A percentile compares a stretch with the other conserved stretches of the same genome.
These are phyloP conservation scores for Cuniculus paca DNA, from an alignment of 2,797 vertebrate species.

Conservation along the genomic window DNA sequence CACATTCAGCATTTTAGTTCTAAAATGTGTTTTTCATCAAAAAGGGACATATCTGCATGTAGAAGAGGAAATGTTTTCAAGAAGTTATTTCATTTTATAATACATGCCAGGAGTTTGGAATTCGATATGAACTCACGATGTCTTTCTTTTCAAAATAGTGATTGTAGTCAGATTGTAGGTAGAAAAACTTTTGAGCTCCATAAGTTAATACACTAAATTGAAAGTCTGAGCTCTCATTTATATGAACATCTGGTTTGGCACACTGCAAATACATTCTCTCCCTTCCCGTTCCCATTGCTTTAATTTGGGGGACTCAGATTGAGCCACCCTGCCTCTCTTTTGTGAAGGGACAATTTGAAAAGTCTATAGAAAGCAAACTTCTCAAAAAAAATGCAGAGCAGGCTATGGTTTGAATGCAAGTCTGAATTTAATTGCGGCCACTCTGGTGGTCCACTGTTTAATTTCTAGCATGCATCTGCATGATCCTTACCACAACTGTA, in stretches of 20 bases:
- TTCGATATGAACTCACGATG: not conserved
- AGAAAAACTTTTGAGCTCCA: slow-evolving; percentile 27
- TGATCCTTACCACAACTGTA: slow-evolving; percentile 71
- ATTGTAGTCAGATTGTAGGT: slow-evolving; percentile 15
- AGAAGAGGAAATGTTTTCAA: slow-evolving; percentile 21
- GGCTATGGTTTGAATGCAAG: slow-evolving; percentile 85
- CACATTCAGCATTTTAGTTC: slow-evolving; percentile 70
- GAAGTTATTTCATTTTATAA: not conserved
- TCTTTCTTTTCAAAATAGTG: slow-evolving; percentile 50
- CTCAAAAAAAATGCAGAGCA: slow-evolving; percentile 81
- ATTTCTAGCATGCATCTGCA: slow-evolving; percentile 85
- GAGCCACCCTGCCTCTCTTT: slow-evolving; percentile 68
- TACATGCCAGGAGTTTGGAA: not conserved
- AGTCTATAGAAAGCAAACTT: slow-evolving; percentile 84
- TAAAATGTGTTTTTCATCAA: slow-evolving; percentile 72
- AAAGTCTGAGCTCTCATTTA: slow-evolving; percentile 1
- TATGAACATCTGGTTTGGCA: slow-evolving; percentile 36
- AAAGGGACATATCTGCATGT: slow-evolving; percentile 2
- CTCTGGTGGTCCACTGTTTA: slow-evolving; percentile 81
- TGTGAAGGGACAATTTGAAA: slow-evolving; percentile 80
- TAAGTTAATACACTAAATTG: slow-evolving; percentile 8
- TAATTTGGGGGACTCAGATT: not conserved
- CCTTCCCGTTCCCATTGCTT: not conserved
- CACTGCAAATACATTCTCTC: not conserved
- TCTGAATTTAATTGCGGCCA: slow-evolving; percentile 83